Base-by-base conservation (phyloP, 2,888 invertebrate genomes). In the Drosophila birchii region DNA sequence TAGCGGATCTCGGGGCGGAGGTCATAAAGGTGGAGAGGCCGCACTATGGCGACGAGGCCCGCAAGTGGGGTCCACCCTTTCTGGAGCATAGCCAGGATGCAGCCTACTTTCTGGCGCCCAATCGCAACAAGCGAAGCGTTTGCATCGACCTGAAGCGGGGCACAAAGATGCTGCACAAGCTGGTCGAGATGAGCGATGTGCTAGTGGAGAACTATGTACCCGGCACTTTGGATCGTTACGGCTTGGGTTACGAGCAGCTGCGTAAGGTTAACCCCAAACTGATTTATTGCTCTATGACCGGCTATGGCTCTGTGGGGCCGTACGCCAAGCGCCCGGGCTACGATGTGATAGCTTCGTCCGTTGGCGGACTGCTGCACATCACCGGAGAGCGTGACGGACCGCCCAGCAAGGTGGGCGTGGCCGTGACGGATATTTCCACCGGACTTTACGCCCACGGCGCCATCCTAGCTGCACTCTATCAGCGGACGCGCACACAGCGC, bases 391-490 rank as follows among this genome's bases (percentile, higher is more conserved):
- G 94, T 80, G 93, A 95, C 82, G 97, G 98, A 0, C 95, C 95
- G 44, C 98, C 99, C 0, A 96, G 96, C 74, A 98, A 98, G 93
- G 95, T 96, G 16, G 99, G 98, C 14, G 97, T 98, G 1, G 98
- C 99, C 1, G 95, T 98, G 83, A 98, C 98, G 0, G 99, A 99
- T 92, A 88, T 99, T n/a, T 95, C 98, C 0, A 98, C 99, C 0
- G 99, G 99, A 0, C 93, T 99, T 5, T 98, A 97, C 91, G 98
- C 98, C 1, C 97, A 98, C 91, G 98, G 98, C 18, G 98, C 99
- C 0, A 98, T 99, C 74, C 94, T 98, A 93, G 97, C 98, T 0
- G 98, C 98, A 0, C 92, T 99, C 7, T 92, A 97, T 71, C 95
- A 97, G 86, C 93, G 97, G 58, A 92, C 94, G 11, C 95, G 94